Conservation (phyloP, 2,888 invertebrate species). For the Agapetus fuscipes region DNA sequence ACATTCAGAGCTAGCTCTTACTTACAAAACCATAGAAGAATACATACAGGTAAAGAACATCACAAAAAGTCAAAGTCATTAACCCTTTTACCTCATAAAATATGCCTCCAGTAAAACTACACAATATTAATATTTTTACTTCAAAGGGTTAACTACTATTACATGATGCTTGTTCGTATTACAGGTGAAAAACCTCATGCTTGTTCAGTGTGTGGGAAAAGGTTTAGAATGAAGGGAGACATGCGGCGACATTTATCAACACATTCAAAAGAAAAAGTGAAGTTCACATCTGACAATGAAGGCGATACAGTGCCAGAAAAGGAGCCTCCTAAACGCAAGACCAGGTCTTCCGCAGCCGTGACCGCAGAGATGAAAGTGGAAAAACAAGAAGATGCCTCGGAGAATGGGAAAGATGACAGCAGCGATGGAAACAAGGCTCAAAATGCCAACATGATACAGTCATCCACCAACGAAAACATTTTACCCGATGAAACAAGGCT, state of each 20-base stretch:
- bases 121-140: too few relatives aligned
- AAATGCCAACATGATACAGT: conserved; percentile 9
- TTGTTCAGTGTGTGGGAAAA: conserved; percentile 67
- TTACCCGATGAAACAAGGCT: conserved; percentile 8
- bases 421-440: background rate
- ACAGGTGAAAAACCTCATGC: conserved; percentile 68
- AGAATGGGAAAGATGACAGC: conserved; percentile 3
- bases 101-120: background rate
- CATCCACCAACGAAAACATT: conserved; percentile 3
- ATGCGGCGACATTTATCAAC: conserved; percentile 70
- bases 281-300: conserved; percentile 6
- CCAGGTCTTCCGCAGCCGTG: background rate
- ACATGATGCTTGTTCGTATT: conserved; percentile 14
- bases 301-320: conserved; percentile 4
- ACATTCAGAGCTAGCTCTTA: conserved; percentile 80
- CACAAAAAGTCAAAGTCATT: conserved; percentile 3
- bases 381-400: conserved; percentile 10
- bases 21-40: conserved; percentile 71
- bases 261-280: conserved; percentile 40
- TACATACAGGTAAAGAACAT: conserved; percentile 66
- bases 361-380: conserved; percentile 16
- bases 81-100: background rate
- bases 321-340: conserved; percentile 1
- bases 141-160: background rate
- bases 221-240: conserved; percentile 75